These are phyloP conservation scores for Pollenia amentaria DNA, from an alignment of 2,888 invertebrate genomes.

Conservation along the genomic window DNA sequence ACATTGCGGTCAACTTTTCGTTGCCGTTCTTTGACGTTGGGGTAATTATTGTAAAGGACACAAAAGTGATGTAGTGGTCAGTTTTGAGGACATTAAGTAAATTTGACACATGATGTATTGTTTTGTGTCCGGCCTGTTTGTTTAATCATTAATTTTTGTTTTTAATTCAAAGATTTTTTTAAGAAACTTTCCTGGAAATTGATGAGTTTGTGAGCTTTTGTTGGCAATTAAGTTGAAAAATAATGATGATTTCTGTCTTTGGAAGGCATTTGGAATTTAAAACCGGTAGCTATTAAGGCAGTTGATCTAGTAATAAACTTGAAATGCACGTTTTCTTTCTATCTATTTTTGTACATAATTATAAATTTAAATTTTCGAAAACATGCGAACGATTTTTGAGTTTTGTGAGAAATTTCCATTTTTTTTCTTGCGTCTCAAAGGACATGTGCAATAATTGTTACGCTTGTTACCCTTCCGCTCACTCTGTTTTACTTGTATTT, in stretches of 20 bases:
- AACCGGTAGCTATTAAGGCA: conserved; percentile 71
- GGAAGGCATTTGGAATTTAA: conserved; percentile 6
- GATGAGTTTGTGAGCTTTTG: conserved; percentile 61
- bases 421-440: conserved; percentile 23
- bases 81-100: conserved; percentile 65
- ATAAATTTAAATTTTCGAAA: conserved; percentile 9
- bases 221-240: conserved; percentile 50
- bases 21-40: conserved; percentile 30
- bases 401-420: conserved; percentile 49
- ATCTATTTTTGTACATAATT: not conserved
- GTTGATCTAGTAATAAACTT: conserved; percentile 70
- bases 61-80: conserved; percentile 46
- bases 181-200: conserved; percentile 23
- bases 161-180: not conserved
- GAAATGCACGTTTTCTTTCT: conserved; percentile 67
- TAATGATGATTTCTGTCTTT: conserved; percentile 43
- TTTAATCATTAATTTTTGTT: conserved; percentile 31
- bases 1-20: conserved; percentile 69
- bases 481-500: conserved; percentile 40
- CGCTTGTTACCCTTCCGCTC: conserved; percentile 56
- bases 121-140: conserved; percentile 38
- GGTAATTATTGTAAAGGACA: conserved; percentile 21
- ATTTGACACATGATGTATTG: conserved; percentile 69
- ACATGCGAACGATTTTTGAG: conserved; percentile 7
- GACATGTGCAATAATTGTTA: conserved; percentile 65